These are phyloP conservation scores for Meteorus sp. DNA, from an alignment of 1,140 invertebrate genomes.

Conservation along the genomic window DNA sequence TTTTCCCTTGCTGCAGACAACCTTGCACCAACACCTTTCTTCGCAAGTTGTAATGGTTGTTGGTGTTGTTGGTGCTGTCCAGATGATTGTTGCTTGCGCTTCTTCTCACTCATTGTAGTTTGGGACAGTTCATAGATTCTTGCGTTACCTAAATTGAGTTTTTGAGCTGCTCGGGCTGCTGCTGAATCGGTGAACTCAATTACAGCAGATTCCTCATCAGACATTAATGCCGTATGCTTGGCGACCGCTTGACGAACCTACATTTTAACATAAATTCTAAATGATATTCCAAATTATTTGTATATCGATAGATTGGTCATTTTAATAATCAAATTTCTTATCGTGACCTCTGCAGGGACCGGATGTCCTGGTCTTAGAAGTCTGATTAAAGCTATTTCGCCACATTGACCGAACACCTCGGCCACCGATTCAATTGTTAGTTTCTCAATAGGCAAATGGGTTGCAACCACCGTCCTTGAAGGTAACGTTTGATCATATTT, in stretches of 20 bases:
- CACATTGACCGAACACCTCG: conserved; percentile 82
- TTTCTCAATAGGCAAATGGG: conserved; percentile 80
- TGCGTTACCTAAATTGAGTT: conserved; percentile 55
- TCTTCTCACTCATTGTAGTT: conserved; percentile 43
- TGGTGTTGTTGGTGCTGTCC: conserved; percentile 21
- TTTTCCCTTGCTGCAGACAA: conserved; percentile 42
- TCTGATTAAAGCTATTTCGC: conserved; percentile 84
- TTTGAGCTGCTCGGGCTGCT: conserved; percentile 77
- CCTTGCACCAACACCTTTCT: conserved; percentile 44
- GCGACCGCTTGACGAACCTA: conserved; percentile 80
- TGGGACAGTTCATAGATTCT: conserved; percentile 60
- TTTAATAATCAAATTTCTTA: too few relatives aligned
- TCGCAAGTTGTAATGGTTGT: conserved; percentile 33
- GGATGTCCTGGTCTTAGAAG: conserved; percentile 84
- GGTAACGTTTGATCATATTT: conserved; percentile 88
- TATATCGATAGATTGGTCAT: conserved; percentile 1
- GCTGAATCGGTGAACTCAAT: conserved; percentile 89
- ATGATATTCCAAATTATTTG: conserved; percentile 6
- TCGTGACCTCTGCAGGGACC: conserved; percentile 74
- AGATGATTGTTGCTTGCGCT: conserved; percentile 48
- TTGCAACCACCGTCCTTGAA: conserved; percentile 86
- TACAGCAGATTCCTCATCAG: conserved; percentile 79
- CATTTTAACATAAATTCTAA: conserved; percentile 1
- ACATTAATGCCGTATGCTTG: conserved; percentile 83
- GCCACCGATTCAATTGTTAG: conserved; percentile 85